Percentiles rank a stretch among this genome's conserved stretches.
phyloP scores from a whole-genome alignment of 2,888 invertebrate genomes.

The Leucophora obtusa region DNA sequence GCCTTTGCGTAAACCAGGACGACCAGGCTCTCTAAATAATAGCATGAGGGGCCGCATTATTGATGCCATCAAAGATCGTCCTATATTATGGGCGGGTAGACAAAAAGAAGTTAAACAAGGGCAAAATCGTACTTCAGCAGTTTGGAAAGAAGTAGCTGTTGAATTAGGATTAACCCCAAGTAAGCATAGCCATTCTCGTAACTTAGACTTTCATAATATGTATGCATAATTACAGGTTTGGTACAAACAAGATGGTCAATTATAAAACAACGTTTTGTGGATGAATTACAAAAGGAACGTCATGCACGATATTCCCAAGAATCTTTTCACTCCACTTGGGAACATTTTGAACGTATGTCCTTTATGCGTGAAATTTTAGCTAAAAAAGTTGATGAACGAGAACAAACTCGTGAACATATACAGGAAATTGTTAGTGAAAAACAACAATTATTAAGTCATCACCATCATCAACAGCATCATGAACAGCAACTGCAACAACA shows the following conservation, averaged over 20 bases:
- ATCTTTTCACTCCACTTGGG: conserved; percentile 74
- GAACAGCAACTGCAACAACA: conserved; percentile 54
- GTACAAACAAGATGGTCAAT: conserved; percentile 76
- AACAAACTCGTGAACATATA: conserved; percentile 75
- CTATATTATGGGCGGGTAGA: conserved; percentile 73
- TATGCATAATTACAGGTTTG: conserved; percentile 68
- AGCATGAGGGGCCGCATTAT: conserved; percentile 76
- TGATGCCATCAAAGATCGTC: conserved; percentile 74
- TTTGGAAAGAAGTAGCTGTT: conserved; percentile 75
- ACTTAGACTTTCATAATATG: not conserved
- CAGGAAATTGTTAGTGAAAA: conserved; percentile 76
- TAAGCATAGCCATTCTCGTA: conserved; percentile 64
- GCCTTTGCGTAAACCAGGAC: conserved; percentile 72
- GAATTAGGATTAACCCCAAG: conserved; percentile 74
- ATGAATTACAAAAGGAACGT: conserved; percentile 75
- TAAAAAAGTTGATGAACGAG: conserved; percentile 74
- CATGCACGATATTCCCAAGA: conserved; percentile 72
- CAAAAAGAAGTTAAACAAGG: conserved; percentile 73
- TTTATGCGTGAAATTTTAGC: conserved; percentile 74
- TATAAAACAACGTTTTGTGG: conserved; percentile 75
- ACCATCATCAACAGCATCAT: conserved; percentile 66
- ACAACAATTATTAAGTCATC: conserved; percentile 72
- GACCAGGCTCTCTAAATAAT: conserved; percentile 75
- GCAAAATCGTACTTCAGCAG: conserved; percentile 74
- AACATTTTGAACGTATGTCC: conserved; percentile 75